These are phyloP conservation scores for Lasioglossum marginatum DNA, from an alignment of 2,888 invertebrate species.

Conservation along the genomic window DNA sequence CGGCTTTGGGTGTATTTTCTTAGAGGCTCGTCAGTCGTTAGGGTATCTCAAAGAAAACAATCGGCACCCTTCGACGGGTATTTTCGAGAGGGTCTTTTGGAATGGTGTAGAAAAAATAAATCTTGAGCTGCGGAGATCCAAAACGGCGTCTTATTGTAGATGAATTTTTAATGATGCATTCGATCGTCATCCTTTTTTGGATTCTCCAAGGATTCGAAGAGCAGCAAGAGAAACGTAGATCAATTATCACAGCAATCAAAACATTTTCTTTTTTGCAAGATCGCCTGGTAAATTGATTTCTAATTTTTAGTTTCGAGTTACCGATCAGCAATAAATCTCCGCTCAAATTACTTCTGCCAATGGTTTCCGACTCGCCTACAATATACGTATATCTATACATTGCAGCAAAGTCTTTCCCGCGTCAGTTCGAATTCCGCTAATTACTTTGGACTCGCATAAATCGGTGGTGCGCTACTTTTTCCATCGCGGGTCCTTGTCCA, in stretches of 20 bases:
- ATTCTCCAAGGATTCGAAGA: not conserved
- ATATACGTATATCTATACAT: not conserved
- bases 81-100: slow-evolving; percentile 9
- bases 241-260: no score
- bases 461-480: not conserved
- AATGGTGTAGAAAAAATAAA: slow-evolving; percentile 26
- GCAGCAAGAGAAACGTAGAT: no score
- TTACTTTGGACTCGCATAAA: not conserved
- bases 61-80: not conserved
- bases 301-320: not conserved
- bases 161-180: not conserved
- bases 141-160: not conserved
- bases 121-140: not conserved
- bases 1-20: slow-evolving; percentile 32
- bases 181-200: not conserved
- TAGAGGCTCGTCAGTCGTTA: slow-evolving; percentile 26
- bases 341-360: not conserved
- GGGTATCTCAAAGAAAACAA: slow-evolving; percentile 34
- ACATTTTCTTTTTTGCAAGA: not conserved
- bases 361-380: not conserved
- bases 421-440: not conserved
- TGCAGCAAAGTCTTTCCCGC: not conserved
- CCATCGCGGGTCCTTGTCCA: not conserved
- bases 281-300: not conserved
- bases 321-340: not conserved